Percentiles rank a stretch among this genome's conserved stretches.
Evolutionary conservation across 2,113 vertebrate genomes (phyloP).

Genomic region (Jaculus jaculus): DNA sequence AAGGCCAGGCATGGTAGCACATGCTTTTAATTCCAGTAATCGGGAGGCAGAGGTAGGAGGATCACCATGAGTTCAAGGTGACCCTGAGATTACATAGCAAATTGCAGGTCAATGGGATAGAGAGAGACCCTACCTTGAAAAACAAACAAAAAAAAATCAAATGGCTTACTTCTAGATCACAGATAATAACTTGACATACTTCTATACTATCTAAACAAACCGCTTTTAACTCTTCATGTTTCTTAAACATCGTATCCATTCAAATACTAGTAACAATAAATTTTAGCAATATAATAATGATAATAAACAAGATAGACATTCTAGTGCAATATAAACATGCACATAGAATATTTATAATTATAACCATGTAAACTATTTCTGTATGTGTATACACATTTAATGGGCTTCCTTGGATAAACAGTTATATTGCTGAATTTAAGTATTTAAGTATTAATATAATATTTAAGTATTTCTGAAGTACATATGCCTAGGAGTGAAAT

Average conservation of each 20-base stretch:
- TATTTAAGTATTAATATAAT: constrained; percentile 52
- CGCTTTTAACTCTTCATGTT: constrained; percentile 9
- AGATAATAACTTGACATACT: not conserved
- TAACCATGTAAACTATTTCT: constrained; percentile 10
- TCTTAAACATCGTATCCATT: not conserved
- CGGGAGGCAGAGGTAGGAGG: too few relatives aligned
- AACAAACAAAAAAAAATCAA: not conserved
- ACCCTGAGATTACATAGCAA: too few relatives aligned
- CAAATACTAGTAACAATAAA: constrained; percentile 6
- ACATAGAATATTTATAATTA: too few relatives aligned
- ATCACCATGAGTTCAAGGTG: too few relatives aligned
- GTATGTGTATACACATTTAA: not conserved
- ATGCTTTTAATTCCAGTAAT: too few relatives aligned
- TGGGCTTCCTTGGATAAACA: constrained; percentile 16
- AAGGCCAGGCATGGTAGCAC: too few relatives aligned
- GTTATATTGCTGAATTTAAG: constrained; percentile 43
- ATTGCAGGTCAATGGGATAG: too few relatives aligned
- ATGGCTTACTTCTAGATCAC: not conserved
- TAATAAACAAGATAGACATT: not conserved
- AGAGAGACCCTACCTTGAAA: too few relatives aligned
- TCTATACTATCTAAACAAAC: not conserved
- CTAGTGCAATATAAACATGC: not conserved
- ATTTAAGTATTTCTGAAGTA: constrained; percentile 36
- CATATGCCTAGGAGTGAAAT: not conserved
- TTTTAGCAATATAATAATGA: not conserved